phyloP scores from a whole-genome alignment of 2,113 vertebrate genomes.

The Megaceryle torquata region DNA sequence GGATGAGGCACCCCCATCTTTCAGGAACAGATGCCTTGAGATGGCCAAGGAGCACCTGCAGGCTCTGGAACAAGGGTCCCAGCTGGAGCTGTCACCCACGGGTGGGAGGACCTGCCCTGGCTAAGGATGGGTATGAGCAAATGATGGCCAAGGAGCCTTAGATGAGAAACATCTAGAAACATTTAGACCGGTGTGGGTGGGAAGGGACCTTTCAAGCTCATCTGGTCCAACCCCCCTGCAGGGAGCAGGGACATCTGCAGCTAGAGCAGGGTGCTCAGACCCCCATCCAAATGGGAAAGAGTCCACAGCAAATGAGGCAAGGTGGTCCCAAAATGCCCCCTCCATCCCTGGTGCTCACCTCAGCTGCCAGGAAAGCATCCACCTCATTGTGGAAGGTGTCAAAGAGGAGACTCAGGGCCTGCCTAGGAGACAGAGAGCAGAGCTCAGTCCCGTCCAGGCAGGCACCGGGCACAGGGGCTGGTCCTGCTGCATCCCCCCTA shows the following conservation, averaged over 20 bases:
- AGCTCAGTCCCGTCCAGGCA: background rate
- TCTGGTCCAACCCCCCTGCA: background rate
- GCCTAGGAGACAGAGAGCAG: conserved; percentile 71
- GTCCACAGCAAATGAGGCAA: background rate
- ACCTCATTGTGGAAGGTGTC: conserved; percentile 95
- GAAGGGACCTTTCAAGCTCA: background rate
- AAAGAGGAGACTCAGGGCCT: conserved; percentile 91
- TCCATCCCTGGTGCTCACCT: conserved; percentile 72
- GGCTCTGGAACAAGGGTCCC: background rate
- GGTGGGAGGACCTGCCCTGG: background rate
- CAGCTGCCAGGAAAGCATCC: conserved; percentile 86
- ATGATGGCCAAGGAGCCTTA: background rate
- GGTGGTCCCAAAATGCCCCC: background rate
- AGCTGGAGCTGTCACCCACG: background rate
- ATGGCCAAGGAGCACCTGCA: background rate
- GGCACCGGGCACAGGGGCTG: accelerated
- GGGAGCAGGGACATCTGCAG: background rate
- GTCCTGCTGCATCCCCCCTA: background rate
- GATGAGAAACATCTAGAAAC: background rate
- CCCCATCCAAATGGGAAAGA: background rate
- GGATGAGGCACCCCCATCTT: background rate
- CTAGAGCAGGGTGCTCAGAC: background rate
- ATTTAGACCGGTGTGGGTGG: background rate
- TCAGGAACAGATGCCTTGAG: background rate
- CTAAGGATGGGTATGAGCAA: background rate